Evolutionary conservation across 2,888 invertebrate genomes (phyloP), one percentile per base, ranked within the genome.

Genomic region (Coremacera marginata): DNA sequence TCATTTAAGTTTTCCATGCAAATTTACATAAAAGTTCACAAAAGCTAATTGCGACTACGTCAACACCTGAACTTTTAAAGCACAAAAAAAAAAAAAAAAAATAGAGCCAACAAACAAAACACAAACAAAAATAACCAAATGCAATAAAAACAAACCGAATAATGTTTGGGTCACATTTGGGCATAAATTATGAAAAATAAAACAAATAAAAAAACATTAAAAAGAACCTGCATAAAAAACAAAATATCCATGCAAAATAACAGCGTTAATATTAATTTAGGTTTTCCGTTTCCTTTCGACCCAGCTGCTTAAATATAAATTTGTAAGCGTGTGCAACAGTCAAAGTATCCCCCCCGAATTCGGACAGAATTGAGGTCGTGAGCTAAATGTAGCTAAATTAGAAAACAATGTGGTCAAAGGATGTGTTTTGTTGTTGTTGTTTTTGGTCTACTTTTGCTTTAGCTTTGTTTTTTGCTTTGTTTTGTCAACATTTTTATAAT

Each of bases 1-100:
- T 60, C 22, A 60, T 60, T 60, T 19, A 25, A 25, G 57, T 27
- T 14, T 60, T 27, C 57, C 19, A 60, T 27, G 14, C 37, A 67
- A 67, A 67, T 67, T 37, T 67, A 31, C 27, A 55, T 19, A 70
- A 70, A 49, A 70, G 14, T 70, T 52, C 60, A 22, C 4, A 7
- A 16, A 16, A 34, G 78, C 83, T 85, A 84, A 84, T 84, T 84
- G 84, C 80, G 80, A 80, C 82, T 81, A 78, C 80, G 82, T 80
- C 82, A 84, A 82, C 82, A 83, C 83, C 79, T 73, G 80, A 82
- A 79, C 79, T 81, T 82, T 84, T 82, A 77, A 79, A 79, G 75
- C 82, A 81, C 82, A 83, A 81, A 77, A 78, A 75, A 8, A 14
- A 5, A 49, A 49, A 72, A 57, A 19, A 16, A 51, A 57, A 55